Evolutionary conservation across 1,140 invertebrate species (phyloP), one percentile per base, ranked within the genome.

Genomic region (Cydia pomonella): DNA sequence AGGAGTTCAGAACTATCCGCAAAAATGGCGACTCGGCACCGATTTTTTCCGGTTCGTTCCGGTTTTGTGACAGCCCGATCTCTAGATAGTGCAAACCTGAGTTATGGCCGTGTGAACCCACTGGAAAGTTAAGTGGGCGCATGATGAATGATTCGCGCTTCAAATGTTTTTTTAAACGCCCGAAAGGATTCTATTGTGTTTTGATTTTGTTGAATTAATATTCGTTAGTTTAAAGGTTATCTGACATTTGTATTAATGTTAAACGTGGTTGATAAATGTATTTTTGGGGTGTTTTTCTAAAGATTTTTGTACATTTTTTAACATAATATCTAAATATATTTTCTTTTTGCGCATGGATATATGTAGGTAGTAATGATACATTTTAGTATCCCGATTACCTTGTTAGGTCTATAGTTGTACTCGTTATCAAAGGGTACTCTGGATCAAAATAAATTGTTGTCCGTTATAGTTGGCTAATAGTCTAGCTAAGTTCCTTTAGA

Each of bases 31-130:
- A 64, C 63, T 63, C 59, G 9, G 63, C 27, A 21, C 29, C 63
- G 21, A 4, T 33, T 64, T 77, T 79, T 74, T 53, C 73, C 72
- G 75, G 62, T 73, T 79, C 76, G 64, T 73, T 73, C 71, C 62
- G 33, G 62, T 38, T 69, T 47, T 33, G 21, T 66, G 23, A 53
- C 72, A 50, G 75, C n/a, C 47, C 53, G 78, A 77, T 80, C 74
- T 73, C 66, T 27, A 25, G 78, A 79, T 79, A 79, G 78, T 76
- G 74, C 74, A 72, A 50, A 74, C 69, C 69, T 79, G 78, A 79
- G 59, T 79, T 77, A 79, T 79, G 78, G 72, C 74, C 21, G 71
- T 79, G 75, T 75, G 78, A 66, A 75, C 64, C 73, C 78, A 71
- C 18, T 66, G 75, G 73, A 77, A 77, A 79, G 78, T 79, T 79